These are phyloP conservation scores for Eueremaeus valkanovi DNA, from an alignment of 2,888 invertebrate genomes.

Conservation along the genomic window DNA sequence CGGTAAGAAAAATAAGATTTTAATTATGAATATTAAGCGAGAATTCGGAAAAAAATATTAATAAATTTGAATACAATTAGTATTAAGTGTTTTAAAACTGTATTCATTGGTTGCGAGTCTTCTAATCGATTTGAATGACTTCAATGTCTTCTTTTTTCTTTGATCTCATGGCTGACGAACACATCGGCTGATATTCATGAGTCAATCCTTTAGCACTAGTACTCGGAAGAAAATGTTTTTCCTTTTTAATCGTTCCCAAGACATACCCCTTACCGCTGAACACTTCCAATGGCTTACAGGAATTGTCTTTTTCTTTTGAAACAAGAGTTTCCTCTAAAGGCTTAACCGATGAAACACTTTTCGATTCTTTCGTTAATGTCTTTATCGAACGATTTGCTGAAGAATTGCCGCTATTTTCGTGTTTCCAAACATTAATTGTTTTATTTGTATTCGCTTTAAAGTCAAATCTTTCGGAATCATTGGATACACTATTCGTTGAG, in stretches of 20 bases:
- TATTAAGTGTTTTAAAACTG: too few relatives aligned
- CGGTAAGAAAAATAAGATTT: too few relatives aligned
- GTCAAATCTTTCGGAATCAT: neutral
- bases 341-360: neutral
- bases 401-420: too few relatives aligned
- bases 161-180: neutral
- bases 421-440: neutral
- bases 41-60: neutral
- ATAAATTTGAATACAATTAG: too few relatives aligned
- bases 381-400: neutral
- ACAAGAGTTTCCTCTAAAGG: neutral
- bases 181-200: neutral
- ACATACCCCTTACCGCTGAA: conserved; percentile 7
- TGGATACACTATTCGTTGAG: neutral
- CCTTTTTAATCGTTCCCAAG: neutral
- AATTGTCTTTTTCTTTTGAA: neutral
- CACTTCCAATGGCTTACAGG: neutral
- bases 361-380: neutral
- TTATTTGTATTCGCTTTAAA: neutral
- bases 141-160: neutral
- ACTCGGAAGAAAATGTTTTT: neutral
- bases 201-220: neutral
- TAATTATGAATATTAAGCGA: too few relatives aligned
- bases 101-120: too few relatives aligned
- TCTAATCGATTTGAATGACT: conserved; percentile 23